These are phyloP conservation scores for Protodeltote pygarga DNA, from an alignment of 2,888 invertebrate genomes.

Conservation along the genomic window DNA sequence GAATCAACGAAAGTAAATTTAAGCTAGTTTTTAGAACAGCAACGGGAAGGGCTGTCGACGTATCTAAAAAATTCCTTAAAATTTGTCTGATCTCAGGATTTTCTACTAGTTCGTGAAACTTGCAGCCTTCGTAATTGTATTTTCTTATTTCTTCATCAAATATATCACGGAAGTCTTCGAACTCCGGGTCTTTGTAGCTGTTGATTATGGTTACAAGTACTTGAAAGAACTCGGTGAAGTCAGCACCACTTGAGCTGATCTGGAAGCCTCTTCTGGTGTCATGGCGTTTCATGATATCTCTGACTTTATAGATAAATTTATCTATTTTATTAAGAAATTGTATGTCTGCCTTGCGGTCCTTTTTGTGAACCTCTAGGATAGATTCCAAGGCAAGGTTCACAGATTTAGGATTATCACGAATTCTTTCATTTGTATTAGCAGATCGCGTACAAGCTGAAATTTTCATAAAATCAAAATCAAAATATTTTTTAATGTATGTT, in stretches of 20 bases:
- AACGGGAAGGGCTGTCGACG: slow-evolving; percentile 39
- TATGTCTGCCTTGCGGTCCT: slow-evolving; percentile 51
- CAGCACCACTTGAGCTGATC: neutral
- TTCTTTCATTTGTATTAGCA: neutral
- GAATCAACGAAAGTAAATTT: slow-evolving; percentile 14
- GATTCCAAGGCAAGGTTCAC: slow-evolving; percentile 69
- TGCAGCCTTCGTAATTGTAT: slow-evolving; percentile 55
- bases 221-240: slow-evolving; percentile 62
- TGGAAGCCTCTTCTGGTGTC: no score
- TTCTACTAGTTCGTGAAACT: slow-evolving; percentile 53
- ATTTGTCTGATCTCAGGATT: slow-evolving; percentile 45
- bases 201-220: slow-evolving; percentile 47
- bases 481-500: no score
- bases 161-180: slow-evolving; percentile 51
- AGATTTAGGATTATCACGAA: slow-evolving; percentile 31
- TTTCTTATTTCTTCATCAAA: slow-evolving; percentile 58
- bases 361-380: slow-evolving; percentile 61
- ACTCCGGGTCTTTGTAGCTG: slow-evolving; percentile 54
- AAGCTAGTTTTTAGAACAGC: slow-evolving; percentile 44
- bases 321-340: slow-evolving; percentile 58
- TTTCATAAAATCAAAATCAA: neutral
- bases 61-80: slow-evolving; percentile 47
- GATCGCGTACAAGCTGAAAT: neutral
- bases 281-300: no score
- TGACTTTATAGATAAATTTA: slow-evolving; percentile 54